Percentiles rank a stretch among this genome's conserved stretches.
Conservation (phyloP, 2,113 vertebrate species). For the Oncorhynchus masou region DNA sequence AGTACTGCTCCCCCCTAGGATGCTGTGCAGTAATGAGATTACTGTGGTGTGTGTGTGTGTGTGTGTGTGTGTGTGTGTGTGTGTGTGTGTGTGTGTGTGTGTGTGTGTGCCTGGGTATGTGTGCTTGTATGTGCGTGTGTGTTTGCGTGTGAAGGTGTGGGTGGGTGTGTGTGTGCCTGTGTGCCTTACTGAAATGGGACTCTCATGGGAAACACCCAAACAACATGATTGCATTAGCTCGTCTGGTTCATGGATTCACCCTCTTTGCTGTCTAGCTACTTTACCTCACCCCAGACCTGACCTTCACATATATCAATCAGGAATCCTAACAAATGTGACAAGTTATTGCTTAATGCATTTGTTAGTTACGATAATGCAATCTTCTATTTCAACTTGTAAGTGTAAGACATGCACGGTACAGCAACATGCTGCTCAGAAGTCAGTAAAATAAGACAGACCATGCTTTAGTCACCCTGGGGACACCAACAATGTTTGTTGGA, state of each 20-base stretch:
- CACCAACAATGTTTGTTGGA: constrained; percentile 16
- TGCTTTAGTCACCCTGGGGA: neutral
- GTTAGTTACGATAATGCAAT: too few relatives aligned
- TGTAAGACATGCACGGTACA: neutral
- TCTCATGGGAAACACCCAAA: constrained; percentile 29
- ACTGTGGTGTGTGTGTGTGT: neutral
- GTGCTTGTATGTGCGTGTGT: too few relatives aligned
- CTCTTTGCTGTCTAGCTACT: constrained; percentile 8
- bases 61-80: too few relatives aligned
- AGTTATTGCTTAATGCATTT: too few relatives aligned
- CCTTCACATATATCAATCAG: neutral
- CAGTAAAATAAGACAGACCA: neutral
- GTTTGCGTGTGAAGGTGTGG: too few relatives aligned
- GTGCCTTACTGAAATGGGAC: neutral
- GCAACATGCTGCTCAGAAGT: neutral
- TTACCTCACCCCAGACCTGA: constrained; percentile 14
- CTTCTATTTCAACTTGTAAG: neutral
- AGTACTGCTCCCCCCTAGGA: constrained; percentile 10
- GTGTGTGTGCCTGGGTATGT: too few relatives aligned
- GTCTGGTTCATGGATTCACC: constrained; percentile 14
- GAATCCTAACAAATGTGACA: neutral
- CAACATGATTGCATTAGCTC: constrained; percentile 39
- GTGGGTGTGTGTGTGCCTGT: too few relatives aligned
- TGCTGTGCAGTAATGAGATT: constrained; percentile 20
- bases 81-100: too few relatives aligned